phyloP scores from a whole-genome alignment of 2,113 vertebrate species.

The Syngnathus scovelli region DNA sequence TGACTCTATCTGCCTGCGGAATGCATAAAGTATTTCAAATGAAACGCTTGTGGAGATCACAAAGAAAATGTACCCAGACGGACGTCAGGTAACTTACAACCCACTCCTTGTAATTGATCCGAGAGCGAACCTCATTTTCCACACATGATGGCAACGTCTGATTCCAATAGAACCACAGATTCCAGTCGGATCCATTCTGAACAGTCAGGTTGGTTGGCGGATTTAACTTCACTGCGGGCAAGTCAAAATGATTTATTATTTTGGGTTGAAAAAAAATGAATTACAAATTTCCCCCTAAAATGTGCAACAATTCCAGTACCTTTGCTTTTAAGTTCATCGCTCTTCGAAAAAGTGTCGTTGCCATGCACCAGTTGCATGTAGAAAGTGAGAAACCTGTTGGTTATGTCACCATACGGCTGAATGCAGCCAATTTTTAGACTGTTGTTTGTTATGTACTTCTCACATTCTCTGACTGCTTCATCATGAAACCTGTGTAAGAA shows the following conservation, averaged over 20 bases:
- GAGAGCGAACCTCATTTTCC: slow-evolving; percentile 37
- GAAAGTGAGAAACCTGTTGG: neutral
- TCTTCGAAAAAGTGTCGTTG: accelerated
- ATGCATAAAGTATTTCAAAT: neutral
- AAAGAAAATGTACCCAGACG: neutral
- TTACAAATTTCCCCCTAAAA: neutral
- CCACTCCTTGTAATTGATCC: slow-evolving; percentile 32
- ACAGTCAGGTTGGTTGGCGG: slow-evolving; percentile 47
- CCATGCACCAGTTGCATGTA: slow-evolving; percentile 21
- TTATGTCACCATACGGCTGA: accelerated
- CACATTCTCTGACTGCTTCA: neutral
- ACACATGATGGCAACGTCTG: neutral
- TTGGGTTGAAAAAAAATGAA: neutral
- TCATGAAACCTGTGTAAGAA: slow-evolving; percentile 11
- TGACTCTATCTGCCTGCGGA: neutral
- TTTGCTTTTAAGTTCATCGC: neutral
- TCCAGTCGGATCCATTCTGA: slow-evolving; percentile 25
- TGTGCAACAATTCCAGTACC: slow-evolving; percentile 20
- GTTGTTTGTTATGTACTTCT: slow-evolving; percentile 36
- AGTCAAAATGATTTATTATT: neutral
- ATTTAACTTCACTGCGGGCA: slow-evolving; percentile 43
- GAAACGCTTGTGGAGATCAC: neutral
- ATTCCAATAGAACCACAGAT: slow-evolving; percentile 54
- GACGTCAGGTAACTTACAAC: slow-evolving; percentile 16
- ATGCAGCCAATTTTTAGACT: slow-evolving; percentile 36